Base-by-base conservation (phyloP, 2,888 invertebrate genomes). In the Anticlea derivata region DNA sequence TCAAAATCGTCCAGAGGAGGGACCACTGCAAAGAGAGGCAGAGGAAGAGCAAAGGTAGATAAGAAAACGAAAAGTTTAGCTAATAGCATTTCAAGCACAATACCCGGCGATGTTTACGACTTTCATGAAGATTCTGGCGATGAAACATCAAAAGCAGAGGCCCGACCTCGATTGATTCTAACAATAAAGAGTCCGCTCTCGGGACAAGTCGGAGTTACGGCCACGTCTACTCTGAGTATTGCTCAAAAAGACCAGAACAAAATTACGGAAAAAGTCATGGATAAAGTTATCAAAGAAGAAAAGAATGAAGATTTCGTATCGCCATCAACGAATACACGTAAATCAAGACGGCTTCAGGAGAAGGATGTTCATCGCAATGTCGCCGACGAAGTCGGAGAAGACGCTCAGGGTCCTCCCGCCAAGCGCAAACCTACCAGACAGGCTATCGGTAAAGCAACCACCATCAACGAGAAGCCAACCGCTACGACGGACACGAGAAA, bases 61-160 rank as follows among this genome's bases (percentile, higher is more conserved):
- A 90, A 92, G 59, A 93, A 92, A 77, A 70, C 85, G 0, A 87
- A 87, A 69, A 80, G 64, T 56, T 60, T 79, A 6, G 77, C 86
- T 1, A 91, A 88, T 68, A 87, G 86, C 6, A 93, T 90, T 60
- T 91, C 92, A 55, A 92, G 88, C 63, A 93, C 93, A 63, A 82
- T 92, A 38, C 92, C 94, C 0, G 94, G 95, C 6, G 97, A 97
- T 72, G 93, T 98, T 1, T 98, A 97, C 74, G 97, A 97, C 77
- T 98, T 98, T 75, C 94, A 96, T 63, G 97, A 97, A 73, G 97
- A 97, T 77, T 96, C 96, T 3, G 95, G 95, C 29, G 97, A 97
- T 70, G 96, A 96, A 71, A 91, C 88, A 33, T 80, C 85, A 10
- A 91, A 87, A 68, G 65, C 73, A 33, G 93, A 93, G 70, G 81